A percentile compares a stretch with the other conserved stretches of the same genome.
phyloP scores from a whole-genome alignment of 1,140 invertebrate genomes.

The Sitobion miscanthi region DNA sequence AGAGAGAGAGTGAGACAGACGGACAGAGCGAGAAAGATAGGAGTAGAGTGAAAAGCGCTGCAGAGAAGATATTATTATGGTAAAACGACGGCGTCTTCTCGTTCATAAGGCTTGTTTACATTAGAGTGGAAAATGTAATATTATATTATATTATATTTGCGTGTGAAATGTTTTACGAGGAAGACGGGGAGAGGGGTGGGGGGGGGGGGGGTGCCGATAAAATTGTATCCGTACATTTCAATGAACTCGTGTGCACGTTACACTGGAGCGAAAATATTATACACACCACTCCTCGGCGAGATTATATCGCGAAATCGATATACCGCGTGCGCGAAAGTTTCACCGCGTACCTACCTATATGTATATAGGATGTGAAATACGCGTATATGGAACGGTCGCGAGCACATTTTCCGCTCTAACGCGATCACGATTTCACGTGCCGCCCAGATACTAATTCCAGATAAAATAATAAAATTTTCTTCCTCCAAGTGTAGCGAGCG shows the following conservation, averaged over 20 bases:
- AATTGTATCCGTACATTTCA: slow-evolving; percentile 39
- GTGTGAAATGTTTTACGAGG: not conserved
- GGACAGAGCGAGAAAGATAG: not conserved
- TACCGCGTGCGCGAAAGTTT: not conserved
- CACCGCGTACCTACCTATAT: not conserved
- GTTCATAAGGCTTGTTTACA: slow-evolving; percentile 3
- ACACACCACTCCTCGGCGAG: not conserved
- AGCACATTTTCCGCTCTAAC: not conserved
- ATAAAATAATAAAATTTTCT: not conserved
- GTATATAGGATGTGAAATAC: not conserved
- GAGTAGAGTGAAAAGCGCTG: not conserved
- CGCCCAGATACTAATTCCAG: not conserved
- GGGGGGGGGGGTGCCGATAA: not conserved
- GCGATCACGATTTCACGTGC: not conserved
- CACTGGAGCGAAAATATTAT: not conserved
- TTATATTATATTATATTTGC: not conserved
- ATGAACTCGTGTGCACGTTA: not conserved
- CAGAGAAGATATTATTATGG: not conserved
- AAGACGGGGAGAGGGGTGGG: not conserved
- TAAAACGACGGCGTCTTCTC: not conserved
- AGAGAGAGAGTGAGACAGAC: not conserved
- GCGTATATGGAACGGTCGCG: not conserved
- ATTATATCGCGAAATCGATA: slow-evolving; percentile 42
- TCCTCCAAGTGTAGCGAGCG: not conserved
- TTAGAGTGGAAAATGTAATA: not conserved